These are phyloP conservation scores for Colletes collaris DNA, from an alignment of 2,888 invertebrate genomes.

Conservation along the genomic window DNA sequence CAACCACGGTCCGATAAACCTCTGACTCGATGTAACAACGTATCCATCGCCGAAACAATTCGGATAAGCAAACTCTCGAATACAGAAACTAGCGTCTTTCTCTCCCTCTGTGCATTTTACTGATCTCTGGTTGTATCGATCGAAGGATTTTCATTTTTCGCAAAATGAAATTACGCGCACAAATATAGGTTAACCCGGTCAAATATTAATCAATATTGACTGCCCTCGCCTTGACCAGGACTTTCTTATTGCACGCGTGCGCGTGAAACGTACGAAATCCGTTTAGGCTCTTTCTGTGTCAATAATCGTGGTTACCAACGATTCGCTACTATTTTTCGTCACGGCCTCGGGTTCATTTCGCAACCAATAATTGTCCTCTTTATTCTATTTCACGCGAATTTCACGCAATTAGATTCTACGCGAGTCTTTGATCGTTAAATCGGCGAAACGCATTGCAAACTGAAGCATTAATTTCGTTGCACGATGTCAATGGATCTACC, in stretches of 20 bases:
- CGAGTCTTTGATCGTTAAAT: constrained; percentile 27
- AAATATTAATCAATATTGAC: too few species aligned
- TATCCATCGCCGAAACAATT: too few species aligned
- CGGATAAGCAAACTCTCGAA: too few species aligned
- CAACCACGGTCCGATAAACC: too few species aligned
- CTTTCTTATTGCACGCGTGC: background rate
- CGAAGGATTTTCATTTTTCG: too few species aligned
- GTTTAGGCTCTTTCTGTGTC: constrained; percentile 10
- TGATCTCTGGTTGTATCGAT: too few species aligned
- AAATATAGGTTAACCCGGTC: too few species aligned
- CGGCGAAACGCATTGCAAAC: constrained; percentile 23
- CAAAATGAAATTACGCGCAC: too few species aligned
- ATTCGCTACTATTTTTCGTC: constrained; percentile 17
- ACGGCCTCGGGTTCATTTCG: constrained; percentile 34
- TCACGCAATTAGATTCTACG: constrained; percentile 22
- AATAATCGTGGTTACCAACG: constrained; percentile 9
- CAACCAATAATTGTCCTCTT: constrained; percentile 26
- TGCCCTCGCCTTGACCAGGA: constrained; percentile 50
- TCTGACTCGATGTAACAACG: too few species aligned
- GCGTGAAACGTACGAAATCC: too few species aligned
- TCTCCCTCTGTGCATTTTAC: too few species aligned
- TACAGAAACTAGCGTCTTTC: too few species aligned
- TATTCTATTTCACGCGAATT: constrained; percentile 9
- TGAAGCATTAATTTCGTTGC: constrained; percentile 24
- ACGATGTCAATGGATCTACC: constrained; percentile 26